These are phyloP conservation scores for Sialis fuliginosa DNA, from an alignment of 2,888 invertebrate species.

Conservation along the genomic window DNA sequence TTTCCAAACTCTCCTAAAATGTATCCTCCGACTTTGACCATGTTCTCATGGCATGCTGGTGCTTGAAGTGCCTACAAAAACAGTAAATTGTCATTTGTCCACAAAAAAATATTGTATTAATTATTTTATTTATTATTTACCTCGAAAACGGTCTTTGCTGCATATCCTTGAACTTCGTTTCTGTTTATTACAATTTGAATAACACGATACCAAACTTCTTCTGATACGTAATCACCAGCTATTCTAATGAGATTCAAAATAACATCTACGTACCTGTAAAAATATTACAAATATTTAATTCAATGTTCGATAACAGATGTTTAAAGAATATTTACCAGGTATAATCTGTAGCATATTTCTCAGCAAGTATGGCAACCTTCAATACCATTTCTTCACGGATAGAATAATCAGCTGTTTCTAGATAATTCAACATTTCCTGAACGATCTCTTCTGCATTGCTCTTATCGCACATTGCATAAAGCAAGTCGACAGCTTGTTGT, in stretches of 20 bases:
- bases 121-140: constrained; percentile 21
- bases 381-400: constrained; percentile 99
- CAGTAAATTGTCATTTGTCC: background rate
- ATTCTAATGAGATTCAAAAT: constrained; percentile 97
- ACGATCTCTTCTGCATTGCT: constrained; percentile 99
- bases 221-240: constrained; percentile 98
- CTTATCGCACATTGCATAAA: constrained; percentile 99
- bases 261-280: constrained; percentile 63
- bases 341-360: constrained; percentile 98
- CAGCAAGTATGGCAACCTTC: constrained; percentile 96
- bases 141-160: constrained; percentile 99
- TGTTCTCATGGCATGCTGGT: constrained; percentile 99
- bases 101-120: constrained; percentile 2
- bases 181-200: constrained; percentile 99
- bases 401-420: constrained; percentile 98
- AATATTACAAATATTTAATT: constrained; percentile 6
- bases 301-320: constrained; percentile 1
- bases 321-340: constrained; percentile 57
- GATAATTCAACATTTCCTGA: constrained; percentile 96
- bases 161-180: constrained; percentile 99
- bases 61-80: constrained; percentile 70
- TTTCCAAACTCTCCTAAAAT: constrained; percentile 99
- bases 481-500: constrained; percentile 91
- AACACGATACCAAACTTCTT: constrained; percentile 99
- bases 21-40: constrained; percentile 99